Evolutionary conservation across 2,113 vertebrate genomes (phyloP), one percentile per base, ranked within the genome.

Genomic region (Mormyrus iriodes): DNA sequence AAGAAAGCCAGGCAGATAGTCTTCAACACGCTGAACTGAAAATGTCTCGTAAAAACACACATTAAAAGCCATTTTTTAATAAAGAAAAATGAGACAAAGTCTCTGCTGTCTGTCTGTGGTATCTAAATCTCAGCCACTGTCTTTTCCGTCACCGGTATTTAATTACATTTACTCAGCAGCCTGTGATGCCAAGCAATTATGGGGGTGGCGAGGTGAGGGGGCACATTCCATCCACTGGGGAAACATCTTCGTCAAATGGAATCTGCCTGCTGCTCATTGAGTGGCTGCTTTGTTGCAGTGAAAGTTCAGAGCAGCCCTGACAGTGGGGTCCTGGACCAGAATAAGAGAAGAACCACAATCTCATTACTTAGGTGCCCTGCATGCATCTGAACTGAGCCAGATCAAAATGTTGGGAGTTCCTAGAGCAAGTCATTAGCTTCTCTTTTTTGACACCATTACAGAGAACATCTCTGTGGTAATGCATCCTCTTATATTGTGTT

Each of bases 401-500:
- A 49, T 35, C 21, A 52, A 39, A 5, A 48, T 51, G 44, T 44
- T 49, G n/a, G 84, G 85, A 65, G 61, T 73, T 90, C 35, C 17
- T 39, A 35, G 4, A 42, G 73, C 53, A 84, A 87, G 87, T 91
- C 82, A 65, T 90, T 90, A 52, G 15, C 73, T 48, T 85, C 51
- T 87, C 86, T 92, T 89, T 48, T 46, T 35, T 90, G 83, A 52
- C 51, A 51, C 89, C 89, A 89, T 76, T 88, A 7, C 85, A 49
- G 83, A 85, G 85, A 42, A 79, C 90, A 27, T 88, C 6, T 91
- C 85, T 58, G 88, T 84, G 86, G 90, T 88, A 90, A 90, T 90
- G 12, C 2, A 53, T 51, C 61, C 61, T n/a, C 48, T 35, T 48
- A 55, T 27, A 35, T 39, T 13, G 44, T 17, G 82, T 79, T 79